Evolutionary conservation across 1,140 invertebrate species (phyloP).

Genomic region (Trichonephila clavipes): DNA sequence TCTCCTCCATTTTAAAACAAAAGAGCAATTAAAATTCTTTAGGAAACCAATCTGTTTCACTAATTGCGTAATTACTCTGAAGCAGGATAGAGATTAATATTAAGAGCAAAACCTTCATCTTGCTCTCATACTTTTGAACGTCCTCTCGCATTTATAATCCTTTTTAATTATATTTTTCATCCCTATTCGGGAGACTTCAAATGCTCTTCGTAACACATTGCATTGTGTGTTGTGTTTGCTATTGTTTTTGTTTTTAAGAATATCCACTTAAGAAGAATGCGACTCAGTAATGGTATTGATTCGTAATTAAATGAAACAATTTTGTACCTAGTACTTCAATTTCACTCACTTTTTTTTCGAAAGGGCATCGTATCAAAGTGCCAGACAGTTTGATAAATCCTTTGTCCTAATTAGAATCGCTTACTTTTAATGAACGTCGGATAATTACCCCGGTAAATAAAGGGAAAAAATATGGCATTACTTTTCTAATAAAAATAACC

Average conservation of each 20-base stretch:
- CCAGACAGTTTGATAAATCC: background rate
- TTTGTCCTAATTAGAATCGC: background rate
- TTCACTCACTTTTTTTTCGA: background rate
- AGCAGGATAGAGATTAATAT: constrained; percentile 1
- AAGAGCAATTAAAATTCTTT: background rate
- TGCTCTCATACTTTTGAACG: background rate
- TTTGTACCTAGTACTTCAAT: background rate
- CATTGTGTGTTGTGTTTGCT: background rate
- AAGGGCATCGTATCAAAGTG: background rate
- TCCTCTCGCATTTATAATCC: background rate
- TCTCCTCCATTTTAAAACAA: background rate
- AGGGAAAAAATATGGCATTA: background rate
- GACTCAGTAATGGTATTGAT: background rate
- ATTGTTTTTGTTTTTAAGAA: background rate
- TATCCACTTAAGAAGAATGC: background rate
- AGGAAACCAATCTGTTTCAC: background rate
- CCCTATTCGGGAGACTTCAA: too few species aligned
- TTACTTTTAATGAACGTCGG: background rate
- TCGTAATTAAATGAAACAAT: background rate
- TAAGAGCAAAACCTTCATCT: background rate
- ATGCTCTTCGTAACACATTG: background rate
- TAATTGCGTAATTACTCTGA: constrained; percentile 23
- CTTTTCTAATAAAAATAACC: background rate
- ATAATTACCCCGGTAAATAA: background rate
- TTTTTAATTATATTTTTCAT: constrained; percentile 13